phyloP scores from a whole-genome alignment of 2,888 invertebrate genomes.

The Heliconius hortense region DNA sequence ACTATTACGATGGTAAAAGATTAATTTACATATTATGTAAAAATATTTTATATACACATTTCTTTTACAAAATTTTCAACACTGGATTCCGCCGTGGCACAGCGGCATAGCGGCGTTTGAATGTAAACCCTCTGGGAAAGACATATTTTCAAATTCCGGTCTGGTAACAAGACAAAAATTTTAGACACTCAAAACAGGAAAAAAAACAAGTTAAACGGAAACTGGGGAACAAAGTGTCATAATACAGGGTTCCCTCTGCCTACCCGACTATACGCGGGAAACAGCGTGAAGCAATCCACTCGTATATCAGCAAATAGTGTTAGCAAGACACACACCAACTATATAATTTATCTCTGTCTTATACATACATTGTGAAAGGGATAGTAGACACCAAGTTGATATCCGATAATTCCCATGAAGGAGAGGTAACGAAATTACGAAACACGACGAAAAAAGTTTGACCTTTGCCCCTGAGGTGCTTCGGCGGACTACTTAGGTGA shows the following conservation, averaged over 20 bases:
- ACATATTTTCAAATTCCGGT: too few species aligned
- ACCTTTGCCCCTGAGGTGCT: conserved; percentile 30
- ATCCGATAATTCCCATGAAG: conserved; percentile 5
- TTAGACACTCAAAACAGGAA: too few species aligned
- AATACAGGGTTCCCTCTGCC: neutral
- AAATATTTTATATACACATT: too few species aligned
- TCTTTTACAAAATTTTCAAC: too few species aligned
- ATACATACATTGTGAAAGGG: conserved; percentile 13
- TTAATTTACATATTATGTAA: too few species aligned
- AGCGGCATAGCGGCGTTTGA: too few species aligned
- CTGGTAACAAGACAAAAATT: too few species aligned
- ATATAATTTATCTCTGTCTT: neutral
- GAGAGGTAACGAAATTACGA: conserved; percentile 35
- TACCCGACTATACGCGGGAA: neutral
- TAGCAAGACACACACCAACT: neutral
- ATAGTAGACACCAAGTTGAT: conserved; percentile 11
- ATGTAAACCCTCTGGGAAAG: too few species aligned
- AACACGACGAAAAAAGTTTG: conserved; percentile 41
- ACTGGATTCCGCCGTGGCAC: too few species aligned
- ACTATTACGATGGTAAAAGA: too few species aligned
- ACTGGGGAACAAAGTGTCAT: too few species aligned
- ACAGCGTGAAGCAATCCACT: neutral
- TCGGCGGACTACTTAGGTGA: conserved; percentile 35
- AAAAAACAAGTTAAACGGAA: too few species aligned
- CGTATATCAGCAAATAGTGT: neutral